These are phyloP conservation scores for Syrrhaptes paradoxus DNA, from an alignment of 2,113 vertebrate genomes.

Conservation along the genomic window DNA sequence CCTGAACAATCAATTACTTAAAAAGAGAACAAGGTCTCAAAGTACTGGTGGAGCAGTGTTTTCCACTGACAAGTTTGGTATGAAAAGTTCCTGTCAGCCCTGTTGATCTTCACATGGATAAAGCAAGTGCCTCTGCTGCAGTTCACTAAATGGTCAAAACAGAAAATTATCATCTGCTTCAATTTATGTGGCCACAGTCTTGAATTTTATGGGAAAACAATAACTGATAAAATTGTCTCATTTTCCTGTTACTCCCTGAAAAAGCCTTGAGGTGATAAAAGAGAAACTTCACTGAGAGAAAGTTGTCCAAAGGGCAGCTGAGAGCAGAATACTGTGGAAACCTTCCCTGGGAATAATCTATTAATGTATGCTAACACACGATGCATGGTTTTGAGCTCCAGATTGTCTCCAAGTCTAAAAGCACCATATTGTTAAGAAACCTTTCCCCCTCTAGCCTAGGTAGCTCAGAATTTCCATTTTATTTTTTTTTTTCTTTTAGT, in stretches of 20 bases:
- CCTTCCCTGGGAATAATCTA: neutral
- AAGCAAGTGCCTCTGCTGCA: rapidly evolving
- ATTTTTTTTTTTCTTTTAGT: neutral
- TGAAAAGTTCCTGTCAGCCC: neutral
- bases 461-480: neutral
- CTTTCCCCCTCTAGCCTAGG: neutral
- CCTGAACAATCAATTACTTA: neutral
- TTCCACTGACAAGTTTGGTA: neutral
- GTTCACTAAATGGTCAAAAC: neutral
- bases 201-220: neutral
- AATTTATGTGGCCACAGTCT: neutral
- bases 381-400: neutral
- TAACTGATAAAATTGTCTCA: neutral
- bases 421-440: neutral
- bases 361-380: neutral
- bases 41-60: neutral
- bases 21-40: neutral
- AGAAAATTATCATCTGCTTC: neutral
- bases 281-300: neutral
- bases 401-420: neutral
- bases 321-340: neutral
- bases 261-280: neutral
- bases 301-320: too few species aligned
- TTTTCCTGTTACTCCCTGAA: neutral
- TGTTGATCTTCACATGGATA: neutral